These are phyloP conservation scores for Acridotheres tristis DNA, from an alignment of 2,797 vertebrate genomes.

Conservation along the genomic window DNA sequence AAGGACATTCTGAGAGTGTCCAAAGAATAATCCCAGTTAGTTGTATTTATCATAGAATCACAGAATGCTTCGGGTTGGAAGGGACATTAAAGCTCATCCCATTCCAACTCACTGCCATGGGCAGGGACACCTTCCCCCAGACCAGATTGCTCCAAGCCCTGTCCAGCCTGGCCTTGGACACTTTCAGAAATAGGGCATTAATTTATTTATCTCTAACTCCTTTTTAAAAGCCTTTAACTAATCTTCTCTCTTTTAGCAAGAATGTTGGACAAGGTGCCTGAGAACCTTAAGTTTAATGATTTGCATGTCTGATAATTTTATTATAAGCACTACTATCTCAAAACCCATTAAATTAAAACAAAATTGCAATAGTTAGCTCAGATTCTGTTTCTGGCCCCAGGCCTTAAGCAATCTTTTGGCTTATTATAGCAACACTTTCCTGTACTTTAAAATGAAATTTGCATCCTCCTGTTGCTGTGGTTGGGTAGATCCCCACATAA, in stretches of 20 bases:
- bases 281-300: neutral
- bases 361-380: neutral
- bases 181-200: neutral
- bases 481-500: neutral
- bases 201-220: neutral
- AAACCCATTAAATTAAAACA: constrained; percentile 18
- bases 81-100: neutral
- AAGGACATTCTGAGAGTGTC: neutral
- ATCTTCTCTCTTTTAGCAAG: neutral
- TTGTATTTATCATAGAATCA: neutral
- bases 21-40: neutral
- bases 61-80: neutral
- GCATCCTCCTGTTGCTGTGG: neutral
- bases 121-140: neutral
- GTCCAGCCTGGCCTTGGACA: neutral
- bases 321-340: neutral
- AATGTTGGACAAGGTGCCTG: neutral
- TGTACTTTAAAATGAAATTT: neutral
- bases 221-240: neutral
- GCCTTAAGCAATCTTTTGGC: neutral
- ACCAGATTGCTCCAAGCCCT: neutral
- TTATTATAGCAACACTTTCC: neutral
- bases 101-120: neutral
- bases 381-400: neutral
- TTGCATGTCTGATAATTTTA: neutral